Evolutionary conservation across 2,797 vertebrate species (phyloP), one percentile per base, ranked within the genome.

Genomic region (Epinephelus awoara): DNA sequence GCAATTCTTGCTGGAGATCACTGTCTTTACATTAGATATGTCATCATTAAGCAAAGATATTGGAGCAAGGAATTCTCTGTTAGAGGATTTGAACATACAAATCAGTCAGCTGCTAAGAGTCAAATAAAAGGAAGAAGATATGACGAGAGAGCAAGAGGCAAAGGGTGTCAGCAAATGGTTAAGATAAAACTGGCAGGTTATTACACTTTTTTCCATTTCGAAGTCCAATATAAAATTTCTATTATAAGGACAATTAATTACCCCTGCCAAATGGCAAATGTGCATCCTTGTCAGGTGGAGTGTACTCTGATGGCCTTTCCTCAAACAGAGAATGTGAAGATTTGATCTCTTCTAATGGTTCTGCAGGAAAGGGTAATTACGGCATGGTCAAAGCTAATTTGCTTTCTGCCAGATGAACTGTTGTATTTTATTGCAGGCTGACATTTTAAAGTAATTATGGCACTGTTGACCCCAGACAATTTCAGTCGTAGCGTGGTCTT

Each of bases 361-460:
- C 97, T 97, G 97, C 94, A 97, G 97, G 97, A 99, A 99, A 99
- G 98, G 98, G 98, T 99, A 99, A 99, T 99, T 99, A 99, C 96
- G 95, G 97, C 97, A 97, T 99, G 98, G 98, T 99, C 98, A 99
- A 99, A 99, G 98, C 98, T 99, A 99, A 99, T 99, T 99, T 99
- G 98, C 97, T 99, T 98, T 99, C 98, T 99, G 98, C 97, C 98
- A 99, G 98, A 99, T 99, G 98, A 99, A 99, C 98, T 99, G 98
- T 99, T 99, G 98, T 99, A 99, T 99, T 99, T 99, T 99, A 99
- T 99, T 99, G 98, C 98, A 96, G 97, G 97, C 97, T 99, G 98
- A 99, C 98, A 99, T 99, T 99, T 99, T 97, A 99, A 99, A 99
- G 98, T 99, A 99, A 99, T 99, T 99, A 99, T 97, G 96, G 98